Base-by-base conservation (phyloP, 2,888 invertebrate genomes). In the Boloria euphrosyne region DNA sequence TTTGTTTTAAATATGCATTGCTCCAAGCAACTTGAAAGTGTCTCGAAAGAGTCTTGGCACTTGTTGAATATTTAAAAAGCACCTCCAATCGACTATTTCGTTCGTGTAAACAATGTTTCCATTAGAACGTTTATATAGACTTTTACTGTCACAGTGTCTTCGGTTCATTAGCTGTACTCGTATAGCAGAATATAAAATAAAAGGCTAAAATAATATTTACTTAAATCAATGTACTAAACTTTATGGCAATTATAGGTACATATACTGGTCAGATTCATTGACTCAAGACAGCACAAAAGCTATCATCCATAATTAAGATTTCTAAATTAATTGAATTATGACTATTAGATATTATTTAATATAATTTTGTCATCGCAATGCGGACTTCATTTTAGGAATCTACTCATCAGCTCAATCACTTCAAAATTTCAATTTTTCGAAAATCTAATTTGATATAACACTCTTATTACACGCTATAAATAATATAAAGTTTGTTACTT, bases 1-100 rank as follows among this genome's bases (percentile, higher is more conserved):
- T 80, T 84, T 81, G 78, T 83, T 84, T 89, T 85, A 89, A 89
- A 89, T 87, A 90, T 90, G 86, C 83, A 89, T 80, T 78, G 78
- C 79, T 73, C 78, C 81, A 80, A 82, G 85, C 81, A 79, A 78
- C 84, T 82, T 77, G 78, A 81, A 82, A 87, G 82, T 84, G 84
- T 84, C 82, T 83, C 83, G 79, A 82, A 86, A 86, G 84, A 82
- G 80, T 80, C 80, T 77, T 76, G 79, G 81, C 79, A 83, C 82
- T 83, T 84, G 84, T 84, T 89, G 86, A 87, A 89, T 89, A 88
- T 88, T 89, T 80, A 89, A 81, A 83, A 83, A 79, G 80, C 65
- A 83, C 81, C 80, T 84, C 78, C 83, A 83, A 87, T 86, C 79
- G 85, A 66, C 51, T 68, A 49, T 57, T 61, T 46, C 60, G 52